Evolutionary conservation across 2,888 invertebrate species (phyloP), one percentile per base, ranked within the genome.

Genomic region (Macropis europaea): DNA sequence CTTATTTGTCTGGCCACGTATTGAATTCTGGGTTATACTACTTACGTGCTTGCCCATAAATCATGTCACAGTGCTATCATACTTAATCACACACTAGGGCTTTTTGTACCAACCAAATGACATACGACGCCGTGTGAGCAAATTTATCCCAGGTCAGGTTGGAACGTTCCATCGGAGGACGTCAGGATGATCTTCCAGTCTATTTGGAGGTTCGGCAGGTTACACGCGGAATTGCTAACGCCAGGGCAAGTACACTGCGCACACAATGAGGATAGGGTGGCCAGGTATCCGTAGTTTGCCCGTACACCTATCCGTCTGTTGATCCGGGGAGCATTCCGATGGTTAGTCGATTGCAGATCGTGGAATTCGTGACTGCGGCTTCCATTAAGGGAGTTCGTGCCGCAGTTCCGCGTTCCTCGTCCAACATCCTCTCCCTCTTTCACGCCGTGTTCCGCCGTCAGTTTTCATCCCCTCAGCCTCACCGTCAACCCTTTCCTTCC

Each of bases 301-400:
- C 62, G 48, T 59, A 53, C 26, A 70, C 38, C 71, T 59, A 70
- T 57, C 71, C 54, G 71, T 72, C 70, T 73, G 62, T 74, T 48
- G 73, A 73, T 56, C 59, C 67, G 15, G 57, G 30, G 61, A 53
- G 54, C 73, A 72, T 73, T 73, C 73, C 73, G 48, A 72, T 63
- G 63, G 74, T 59, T 59, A 59, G 62, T 68, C 73, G 62, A 73
- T 74, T 57, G 73, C 68, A 60, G 63, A 73, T 72, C 62, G 73
- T 73, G 59, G 73, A 73, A 73, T 74, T 53, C 73, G 59, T 48
- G 73, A 50, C 57, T 73, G 74, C 19, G 63, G 73, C 48, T 74
- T 74, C 69, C 74, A 73, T 74, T 74, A 73, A 68, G 62, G 59
- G 48, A 74, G 59, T 74, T 68, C 34, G 38, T 28, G 42, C 34